Evolutionary conservation across 2,797 vertebrate species (phyloP).

Genomic region (Acanthurus tractus): DNA sequence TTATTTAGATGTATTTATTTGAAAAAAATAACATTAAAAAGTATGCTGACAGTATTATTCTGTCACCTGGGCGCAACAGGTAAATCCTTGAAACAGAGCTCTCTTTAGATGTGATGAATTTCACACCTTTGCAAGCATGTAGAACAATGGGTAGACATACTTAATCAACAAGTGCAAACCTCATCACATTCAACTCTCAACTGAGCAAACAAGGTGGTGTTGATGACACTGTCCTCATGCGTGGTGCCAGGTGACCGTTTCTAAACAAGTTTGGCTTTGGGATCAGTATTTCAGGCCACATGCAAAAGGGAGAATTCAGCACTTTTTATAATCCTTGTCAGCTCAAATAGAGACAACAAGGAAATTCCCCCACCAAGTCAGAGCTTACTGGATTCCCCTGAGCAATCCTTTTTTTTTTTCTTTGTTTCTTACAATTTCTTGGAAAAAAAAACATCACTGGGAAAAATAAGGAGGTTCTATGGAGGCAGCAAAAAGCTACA

Average conservation of each 20-base stretch:
- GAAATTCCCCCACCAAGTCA: slow-evolving; percentile 32
- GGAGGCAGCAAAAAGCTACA: slow-evolving; percentile 65
- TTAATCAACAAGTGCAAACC: slow-evolving; percentile 80
- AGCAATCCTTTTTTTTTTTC: slow-evolving; percentile 5
- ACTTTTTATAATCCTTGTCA: slow-evolving; percentile 52
- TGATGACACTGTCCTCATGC: slow-evolving; percentile 59
- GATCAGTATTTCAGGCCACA: slow-evolving; percentile 50
- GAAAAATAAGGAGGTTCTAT: slow-evolving; percentile 21
- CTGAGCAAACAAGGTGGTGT: slow-evolving; percentile 69
- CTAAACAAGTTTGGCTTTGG: slow-evolving; percentile 31
- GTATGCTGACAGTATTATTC: not conserved
- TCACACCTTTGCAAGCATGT: slow-evolving; percentile 48
- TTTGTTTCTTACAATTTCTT: slow-evolving; percentile 39
- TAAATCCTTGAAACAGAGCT: slow-evolving; percentile 28
- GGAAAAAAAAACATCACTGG: slow-evolving; percentile 7
- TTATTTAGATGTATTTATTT: not conserved
- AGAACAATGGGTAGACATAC: slow-evolving; percentile 77
- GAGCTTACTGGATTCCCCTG: slow-evolving; percentile 43
- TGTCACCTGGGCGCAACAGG: slow-evolving; percentile 3
- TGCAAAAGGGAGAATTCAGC: slow-evolving; percentile 29
- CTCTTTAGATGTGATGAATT: slow-evolving; percentile 60
- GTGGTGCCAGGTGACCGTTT: slow-evolving; percentile 40
- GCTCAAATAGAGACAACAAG: slow-evolving; percentile 40
- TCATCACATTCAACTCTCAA: slow-evolving; percentile 71
- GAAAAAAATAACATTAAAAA: not conserved